These are phyloP conservation scores for Zeugodacus cucurbitae DNA, from an alignment of 1,140 invertebrate genomes.

Conservation along the genomic window DNA sequence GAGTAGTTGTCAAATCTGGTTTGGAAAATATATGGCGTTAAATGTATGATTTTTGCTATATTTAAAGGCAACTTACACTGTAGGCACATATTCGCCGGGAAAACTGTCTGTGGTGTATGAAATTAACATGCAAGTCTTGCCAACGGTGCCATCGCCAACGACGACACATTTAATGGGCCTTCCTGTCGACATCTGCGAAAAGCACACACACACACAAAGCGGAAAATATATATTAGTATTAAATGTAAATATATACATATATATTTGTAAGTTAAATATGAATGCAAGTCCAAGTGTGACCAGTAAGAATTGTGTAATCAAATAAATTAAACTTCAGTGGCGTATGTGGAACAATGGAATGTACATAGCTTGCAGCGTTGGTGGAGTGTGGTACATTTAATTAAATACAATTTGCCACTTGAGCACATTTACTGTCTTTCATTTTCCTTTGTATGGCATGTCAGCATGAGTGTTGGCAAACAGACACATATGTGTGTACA, in stretches of 20 bases:
- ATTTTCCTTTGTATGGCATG: neutral
- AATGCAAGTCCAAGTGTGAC: neutral
- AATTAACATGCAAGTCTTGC: conserved; percentile 99
- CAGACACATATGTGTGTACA: neutral
- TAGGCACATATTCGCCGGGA: conserved; percentile 97
- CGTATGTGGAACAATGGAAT: neutral
- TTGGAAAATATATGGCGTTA: conserved; percentile 47
- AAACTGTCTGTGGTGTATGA: conserved; percentile 99
- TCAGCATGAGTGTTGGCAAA: neutral
- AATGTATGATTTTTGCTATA: neutral
- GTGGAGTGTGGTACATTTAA: neutral
- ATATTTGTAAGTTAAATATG: neutral
- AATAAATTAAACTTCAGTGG: conserved; percentile 17
- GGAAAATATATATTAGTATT: conserved; percentile 11
- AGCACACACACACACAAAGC: neutral
- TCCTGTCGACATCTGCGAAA: conserved; percentile 78
- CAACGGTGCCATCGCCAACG: conserved; percentile 85
- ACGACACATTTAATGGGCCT: conserved; percentile 93
- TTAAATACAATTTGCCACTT: conserved; percentile 38
- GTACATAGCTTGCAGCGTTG: neutral
- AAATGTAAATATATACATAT: neutral
- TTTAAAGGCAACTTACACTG: conserved; percentile 78
- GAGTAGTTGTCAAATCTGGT: conserved; percentile 96
- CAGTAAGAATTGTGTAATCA: conserved; percentile 4
- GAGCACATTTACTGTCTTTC: neutral